phyloP scores from a whole-genome alignment of 2,797 vertebrate genomes.

The Onychomys arenicola region DNA sequence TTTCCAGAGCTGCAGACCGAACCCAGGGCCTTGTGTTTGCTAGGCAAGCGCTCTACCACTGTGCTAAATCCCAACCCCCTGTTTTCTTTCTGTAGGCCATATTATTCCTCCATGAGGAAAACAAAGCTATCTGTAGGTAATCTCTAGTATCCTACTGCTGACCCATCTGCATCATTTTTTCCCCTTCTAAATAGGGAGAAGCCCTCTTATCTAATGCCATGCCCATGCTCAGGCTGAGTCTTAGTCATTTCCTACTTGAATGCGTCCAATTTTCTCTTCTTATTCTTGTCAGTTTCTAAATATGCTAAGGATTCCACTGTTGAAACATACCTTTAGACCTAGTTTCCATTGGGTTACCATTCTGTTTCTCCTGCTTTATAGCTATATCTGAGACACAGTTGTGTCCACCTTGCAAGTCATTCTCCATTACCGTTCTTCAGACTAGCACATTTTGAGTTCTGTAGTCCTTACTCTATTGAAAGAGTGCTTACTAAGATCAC shows the following conservation, averaged over 20 bases:
- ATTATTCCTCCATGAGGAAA: neutral
- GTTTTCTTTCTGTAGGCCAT: neutral
- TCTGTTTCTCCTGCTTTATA: neutral
- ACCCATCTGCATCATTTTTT: neutral
- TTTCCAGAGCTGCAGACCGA: too few relatives aligned
- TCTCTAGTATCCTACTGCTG: neutral
- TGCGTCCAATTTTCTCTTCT: neutral
- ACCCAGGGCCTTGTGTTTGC: too few relatives aligned
- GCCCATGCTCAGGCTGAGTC: neutral
- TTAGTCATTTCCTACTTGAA: slow-evolving; percentile 35
- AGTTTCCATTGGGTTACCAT: neutral
- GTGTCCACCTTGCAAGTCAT: neutral
- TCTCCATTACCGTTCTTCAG: neutral
- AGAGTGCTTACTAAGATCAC: neutral
- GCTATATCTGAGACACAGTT: neutral
- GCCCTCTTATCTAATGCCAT: neutral
- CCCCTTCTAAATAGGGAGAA: neutral
- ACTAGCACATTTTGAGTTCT: slow-evolving; percentile 16
- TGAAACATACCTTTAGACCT: neutral
- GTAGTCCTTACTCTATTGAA: neutral
- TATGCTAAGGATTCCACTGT: neutral
- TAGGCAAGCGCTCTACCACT: too few relatives aligned
- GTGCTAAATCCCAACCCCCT: too few relatives aligned
- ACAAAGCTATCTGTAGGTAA: slow-evolving; percentile 8
- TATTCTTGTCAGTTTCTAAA: slow-evolving; percentile 39